Percentiles rank a stretch among this genome's conserved stretches.
Evolutionary conservation across 2,797 vertebrate genomes (phyloP).

Genomic region (Danionella dracula): DNA sequence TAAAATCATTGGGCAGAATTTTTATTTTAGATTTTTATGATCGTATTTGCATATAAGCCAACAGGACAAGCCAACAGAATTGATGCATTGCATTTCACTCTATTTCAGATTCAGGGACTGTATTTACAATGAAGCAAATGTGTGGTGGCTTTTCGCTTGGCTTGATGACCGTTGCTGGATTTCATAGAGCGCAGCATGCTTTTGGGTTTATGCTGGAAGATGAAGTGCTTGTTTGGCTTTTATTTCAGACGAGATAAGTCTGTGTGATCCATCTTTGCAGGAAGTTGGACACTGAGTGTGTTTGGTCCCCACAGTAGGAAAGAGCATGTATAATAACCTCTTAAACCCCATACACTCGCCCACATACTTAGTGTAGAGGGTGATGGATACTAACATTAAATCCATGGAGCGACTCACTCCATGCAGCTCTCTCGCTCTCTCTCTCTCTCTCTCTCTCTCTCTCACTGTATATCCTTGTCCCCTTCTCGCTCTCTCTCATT

Average conservation of each 20-base stretch:
- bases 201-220: slow-evolving; percentile 22
- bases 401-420: slow-evolving; percentile 11
- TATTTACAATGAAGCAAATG: not conserved
- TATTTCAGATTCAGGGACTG: not conserved
- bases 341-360: slow-evolving; percentile 21
- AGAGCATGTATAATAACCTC: slow-evolving; percentile 22
- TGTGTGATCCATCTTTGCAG: slow-evolving; percentile 42
- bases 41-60: no score
- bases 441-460: not conserved
- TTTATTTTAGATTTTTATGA: no score
- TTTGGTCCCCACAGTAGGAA: slow-evolving; percentile 24
- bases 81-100: no score
- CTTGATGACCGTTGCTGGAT: not conserved
- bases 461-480: no score
- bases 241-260: slow-evolving; percentile 41
- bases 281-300: slow-evolving; percentile 12
- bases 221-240: slow-evolving; percentile 48
- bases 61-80: no score
- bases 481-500: not conserved
- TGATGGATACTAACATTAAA: slow-evolving; percentile 41
- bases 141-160: not conserved
- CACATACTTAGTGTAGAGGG: slow-evolving; percentile 22
- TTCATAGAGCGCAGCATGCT: not conserved
- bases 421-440: not conserved
- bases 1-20: no score